These are phyloP conservation scores for Labeo calbasu DNA, from an alignment of 2,797 vertebrate species.

Conservation along the genomic window DNA sequence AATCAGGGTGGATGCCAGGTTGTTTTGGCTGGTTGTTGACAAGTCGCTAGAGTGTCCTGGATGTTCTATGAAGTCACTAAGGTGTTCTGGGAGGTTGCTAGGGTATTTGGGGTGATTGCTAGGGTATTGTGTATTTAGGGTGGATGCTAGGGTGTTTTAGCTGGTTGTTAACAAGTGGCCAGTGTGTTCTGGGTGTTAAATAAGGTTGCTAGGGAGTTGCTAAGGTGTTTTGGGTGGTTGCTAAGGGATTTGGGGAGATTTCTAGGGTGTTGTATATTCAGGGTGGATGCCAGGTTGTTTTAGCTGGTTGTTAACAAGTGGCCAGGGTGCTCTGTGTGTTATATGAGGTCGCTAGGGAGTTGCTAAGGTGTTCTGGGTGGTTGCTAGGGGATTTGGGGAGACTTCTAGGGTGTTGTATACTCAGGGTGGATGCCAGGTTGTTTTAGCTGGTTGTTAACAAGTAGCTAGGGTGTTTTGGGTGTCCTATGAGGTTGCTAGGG, in stretches of 20 bases:
- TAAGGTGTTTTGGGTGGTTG: not conserved
- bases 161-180: not conserved
- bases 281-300: not conserved
- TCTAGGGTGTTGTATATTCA: not conserved
- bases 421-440: not conserved
- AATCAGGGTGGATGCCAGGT: too few species aligned
- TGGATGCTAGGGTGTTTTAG: too few species aligned
- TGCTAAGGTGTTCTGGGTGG: not conserved
- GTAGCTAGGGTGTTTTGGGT: not conserved
- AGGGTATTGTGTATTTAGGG: not conserved
- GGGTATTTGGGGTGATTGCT: not conserved
- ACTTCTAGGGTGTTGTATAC: not conserved
- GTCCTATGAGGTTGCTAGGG: not conserved
- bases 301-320: not conserved
- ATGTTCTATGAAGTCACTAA: not conserved
- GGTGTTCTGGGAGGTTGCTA: not conserved
- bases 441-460: not conserved
- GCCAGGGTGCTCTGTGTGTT: not conserved
- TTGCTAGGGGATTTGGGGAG: not conserved
- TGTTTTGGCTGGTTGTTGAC: not conserved
- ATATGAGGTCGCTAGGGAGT: too few species aligned
- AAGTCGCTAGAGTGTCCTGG: not conserved
- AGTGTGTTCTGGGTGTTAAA: not conserved
- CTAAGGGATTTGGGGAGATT: not conserved
- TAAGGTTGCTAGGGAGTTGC: not conserved